Percentiles rank a stretch among this genome's conserved stretches.
phyloP scores from a whole-genome alignment of 2,888 invertebrate species.

The Dasysyrphus tricinctus region DNA sequence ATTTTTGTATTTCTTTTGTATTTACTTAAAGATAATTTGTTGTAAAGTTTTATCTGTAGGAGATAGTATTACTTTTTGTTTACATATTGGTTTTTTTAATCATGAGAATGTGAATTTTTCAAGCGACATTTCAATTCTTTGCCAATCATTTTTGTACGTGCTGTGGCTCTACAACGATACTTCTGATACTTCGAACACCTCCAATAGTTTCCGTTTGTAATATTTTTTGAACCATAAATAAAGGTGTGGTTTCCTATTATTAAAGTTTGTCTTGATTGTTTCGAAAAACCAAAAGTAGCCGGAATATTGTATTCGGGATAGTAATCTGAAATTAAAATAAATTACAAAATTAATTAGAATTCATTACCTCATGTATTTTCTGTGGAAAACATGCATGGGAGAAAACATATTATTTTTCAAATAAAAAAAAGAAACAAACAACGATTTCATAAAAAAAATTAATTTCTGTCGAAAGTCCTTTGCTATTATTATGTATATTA shows the following conservation, averaged over 20 bases:
- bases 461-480: no score
- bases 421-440: no score
- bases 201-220: constrained; percentile 70
- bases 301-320: constrained; percentile 9
- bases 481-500: no score
- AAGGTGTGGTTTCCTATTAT: constrained; percentile 28
- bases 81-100: not conserved
- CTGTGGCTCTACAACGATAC: constrained; percentile 77
- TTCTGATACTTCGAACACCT: constrained; percentile 76
- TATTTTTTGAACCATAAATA: constrained; percentile 36
- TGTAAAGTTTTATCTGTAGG: no score
- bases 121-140: constrained; percentile 77
- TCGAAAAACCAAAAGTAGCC: constrained; percentile 30
- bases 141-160: constrained; percentile 76
- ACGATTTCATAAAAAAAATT: no score
- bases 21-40: no score
- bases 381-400: not conserved
- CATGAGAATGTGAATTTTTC: constrained; percentile 21
- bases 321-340: constrained; percentile 7
- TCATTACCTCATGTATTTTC: not conserved
- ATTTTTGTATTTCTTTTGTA: no score
- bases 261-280: constrained; percentile 22
- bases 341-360: not conserved
- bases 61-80: not conserved
- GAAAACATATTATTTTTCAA: no score